Conservation (phyloP, 1,140 invertebrate species). For the Teleopsis dalmanni region DNA sequence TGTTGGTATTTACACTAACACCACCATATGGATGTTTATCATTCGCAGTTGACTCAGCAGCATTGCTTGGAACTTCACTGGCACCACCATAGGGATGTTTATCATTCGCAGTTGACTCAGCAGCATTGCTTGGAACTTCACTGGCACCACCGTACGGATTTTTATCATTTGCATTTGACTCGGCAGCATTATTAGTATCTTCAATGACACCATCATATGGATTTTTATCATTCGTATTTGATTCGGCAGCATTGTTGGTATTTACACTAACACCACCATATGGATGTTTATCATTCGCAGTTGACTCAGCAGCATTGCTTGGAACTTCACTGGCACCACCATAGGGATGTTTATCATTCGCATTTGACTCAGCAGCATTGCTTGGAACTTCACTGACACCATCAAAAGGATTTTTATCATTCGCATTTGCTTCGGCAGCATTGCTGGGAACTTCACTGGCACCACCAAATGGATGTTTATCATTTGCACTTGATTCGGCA, state of each 20-base stretch:
- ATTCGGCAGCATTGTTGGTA: not conserved
- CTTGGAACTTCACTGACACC: not conserved
- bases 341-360: not conserved
- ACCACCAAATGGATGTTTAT: not conserved
- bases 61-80: not conserved
- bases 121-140: conserved; percentile 6
- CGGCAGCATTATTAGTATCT: not conserved
- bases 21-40: too few species aligned
- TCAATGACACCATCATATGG: not conserved
- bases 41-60: too few species aligned
- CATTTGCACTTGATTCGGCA: not conserved
- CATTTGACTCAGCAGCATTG: not conserved
- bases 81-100: not conserved
- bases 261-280: conserved; percentile 1
- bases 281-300: too few species aligned
- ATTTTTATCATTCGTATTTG: not conserved
- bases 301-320: too few species aligned
- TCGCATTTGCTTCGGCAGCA: conserved; percentile 6
- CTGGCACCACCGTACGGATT: conserved; percentile 4
- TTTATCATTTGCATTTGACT: conserved; percentile 14
- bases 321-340: not conserved
- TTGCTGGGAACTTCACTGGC: not conserved
- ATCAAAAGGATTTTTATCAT: conserved; percentile 11
- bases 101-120: not conserved
- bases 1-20: not conserved